Percentiles rank a stretch among this genome's conserved stretches.
Conservation (phyloP, 2,888 invertebrate genomes). For the Macaria liturata region DNA sequence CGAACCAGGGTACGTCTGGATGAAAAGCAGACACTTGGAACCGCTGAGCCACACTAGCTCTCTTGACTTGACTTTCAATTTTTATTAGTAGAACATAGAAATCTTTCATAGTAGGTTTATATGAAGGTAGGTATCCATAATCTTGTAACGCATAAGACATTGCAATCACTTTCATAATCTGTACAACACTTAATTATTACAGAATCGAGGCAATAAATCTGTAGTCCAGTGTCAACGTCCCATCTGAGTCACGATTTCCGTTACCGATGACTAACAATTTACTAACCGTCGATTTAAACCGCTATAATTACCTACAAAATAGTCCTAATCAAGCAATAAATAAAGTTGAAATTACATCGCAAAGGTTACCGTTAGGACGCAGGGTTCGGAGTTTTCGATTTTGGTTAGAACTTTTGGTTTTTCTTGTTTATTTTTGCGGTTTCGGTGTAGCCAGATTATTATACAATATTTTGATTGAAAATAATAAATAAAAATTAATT, state of each 20-base stretch:
- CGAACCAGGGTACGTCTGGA: no score
- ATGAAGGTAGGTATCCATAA: no score
- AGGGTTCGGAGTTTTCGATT: conserved; percentile 57
- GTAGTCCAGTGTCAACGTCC: conserved; percentile 34
- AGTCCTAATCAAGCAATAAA: conserved; percentile 41
- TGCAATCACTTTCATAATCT: conserved; percentile 10
- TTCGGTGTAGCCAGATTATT: conserved; percentile 14
- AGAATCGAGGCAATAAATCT: neutral
- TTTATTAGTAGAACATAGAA: no score
- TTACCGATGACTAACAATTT: conserved; percentile 78
- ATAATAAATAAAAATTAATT: no score
- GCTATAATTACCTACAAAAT: conserved; percentile 36
- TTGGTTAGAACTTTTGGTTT: conserved; percentile 69
- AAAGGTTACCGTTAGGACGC: conserved; percentile 60
- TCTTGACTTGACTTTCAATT: no score
- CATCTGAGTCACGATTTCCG: conserved; percentile 67
- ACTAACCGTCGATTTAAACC: conserved; percentile 50
- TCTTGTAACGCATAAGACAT: no score
- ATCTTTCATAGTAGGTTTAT: no score
- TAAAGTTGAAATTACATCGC: conserved; percentile 44
- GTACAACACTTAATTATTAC: conserved; percentile 11
- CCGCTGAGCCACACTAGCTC: no score
- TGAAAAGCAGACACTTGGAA: no score
- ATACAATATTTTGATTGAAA: no score
- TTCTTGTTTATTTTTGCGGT: conserved; percentile 44